Base-by-base conservation (phyloP, 2,797 vertebrate genomes). In the Apogon talboti region DNA sequence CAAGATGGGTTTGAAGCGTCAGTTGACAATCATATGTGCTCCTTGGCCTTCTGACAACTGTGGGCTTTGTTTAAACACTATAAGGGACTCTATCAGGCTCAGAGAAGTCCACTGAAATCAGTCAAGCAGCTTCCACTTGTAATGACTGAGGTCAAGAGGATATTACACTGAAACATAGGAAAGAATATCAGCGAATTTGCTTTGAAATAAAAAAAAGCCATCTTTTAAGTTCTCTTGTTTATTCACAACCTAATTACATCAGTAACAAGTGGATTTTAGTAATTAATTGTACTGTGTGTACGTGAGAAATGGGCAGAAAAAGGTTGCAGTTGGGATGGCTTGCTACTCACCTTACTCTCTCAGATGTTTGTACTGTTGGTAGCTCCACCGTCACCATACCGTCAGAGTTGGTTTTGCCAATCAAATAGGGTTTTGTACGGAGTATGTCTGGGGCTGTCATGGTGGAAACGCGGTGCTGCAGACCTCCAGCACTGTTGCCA, bases 361-460 rank as follows among this genome's bases (percentile, higher is more conserved):
- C 96, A 47, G 96, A 94, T 38, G 95, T 94, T 81, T 96, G 95
- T 79, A 99, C 96, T 45, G 96, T 74, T 1, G 97, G 97, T 46
- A 99, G 91, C 77, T 97, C 95, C 67, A 99, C 96, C 0, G 95
- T 98, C 84, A 98, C 95, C 97, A 97, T 98, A 74, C 98, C 97
- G 0, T 99, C 97, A 0, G 96, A 89, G 87, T 96, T 97, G 67
- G 96, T 98, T 84, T 98, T 99, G 66, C 96, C 94, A 0, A 98
- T 95, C 79, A 97, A 94, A 82, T 94, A 93, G 2, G 98, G 98
- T 78, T 99, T 99, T 71, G 95, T 97, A 19, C 95, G 96, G 0
- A 99, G 94, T 4, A 99, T 94, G 0, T 99, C 97, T 0, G 98
- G 98, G 0, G 98, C 98, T 0, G 98, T 99, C 91, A 96, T 97